A percentile compares a stretch with the other conserved stretches of the same genome.
Evolutionary conservation across 2,888 invertebrate genomes (phyloP).

Genomic region (Gymnocheta viridis): DNA sequence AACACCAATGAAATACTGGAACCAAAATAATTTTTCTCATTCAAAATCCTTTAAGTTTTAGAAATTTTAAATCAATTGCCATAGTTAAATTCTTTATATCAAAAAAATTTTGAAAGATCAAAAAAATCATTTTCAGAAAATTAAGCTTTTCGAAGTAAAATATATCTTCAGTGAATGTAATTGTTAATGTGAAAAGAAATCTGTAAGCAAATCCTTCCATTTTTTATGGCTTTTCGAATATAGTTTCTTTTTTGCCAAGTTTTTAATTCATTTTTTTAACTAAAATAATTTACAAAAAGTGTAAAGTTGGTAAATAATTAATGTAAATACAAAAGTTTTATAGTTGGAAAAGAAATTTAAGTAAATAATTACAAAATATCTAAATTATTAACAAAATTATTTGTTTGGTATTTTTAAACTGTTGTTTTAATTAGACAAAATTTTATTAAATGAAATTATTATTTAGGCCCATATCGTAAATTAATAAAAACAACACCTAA

Average conservation of each 20-base stretch:
- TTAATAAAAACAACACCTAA: constrained; percentile 52
- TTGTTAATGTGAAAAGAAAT: too few relatives aligned
- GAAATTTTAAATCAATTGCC: too few relatives aligned
- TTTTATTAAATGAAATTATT: constrained; percentile 78
- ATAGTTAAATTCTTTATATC: too few relatives aligned
- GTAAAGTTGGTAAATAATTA: constrained; percentile 47
- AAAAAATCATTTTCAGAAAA: too few relatives aligned
- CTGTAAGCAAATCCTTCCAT: neutral
- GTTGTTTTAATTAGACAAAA: constrained; percentile 77
- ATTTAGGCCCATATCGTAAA: constrained; percentile 77
- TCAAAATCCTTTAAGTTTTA: too few relatives aligned
- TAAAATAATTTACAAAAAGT: constrained; percentile 42
- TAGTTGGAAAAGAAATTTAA: constrained; percentile 73
- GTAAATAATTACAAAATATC: constrained; percentile 56
- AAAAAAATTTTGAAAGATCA: too few relatives aligned
- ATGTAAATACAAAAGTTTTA: constrained; percentile 78
- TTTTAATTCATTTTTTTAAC: constrained; percentile 11
- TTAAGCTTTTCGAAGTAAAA: too few relatives aligned
- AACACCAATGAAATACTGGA: too few relatives aligned
- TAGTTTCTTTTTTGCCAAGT: neutral
- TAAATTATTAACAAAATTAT: constrained; percentile 72
- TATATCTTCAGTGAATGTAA: too few relatives aligned
- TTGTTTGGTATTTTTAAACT: constrained; percentile 70
- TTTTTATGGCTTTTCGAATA: neutral
- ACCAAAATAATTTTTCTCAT: too few relatives aligned